Conservation (phyloP, 1,140 invertebrate species). For the Leptoteleia sp. region DNA sequence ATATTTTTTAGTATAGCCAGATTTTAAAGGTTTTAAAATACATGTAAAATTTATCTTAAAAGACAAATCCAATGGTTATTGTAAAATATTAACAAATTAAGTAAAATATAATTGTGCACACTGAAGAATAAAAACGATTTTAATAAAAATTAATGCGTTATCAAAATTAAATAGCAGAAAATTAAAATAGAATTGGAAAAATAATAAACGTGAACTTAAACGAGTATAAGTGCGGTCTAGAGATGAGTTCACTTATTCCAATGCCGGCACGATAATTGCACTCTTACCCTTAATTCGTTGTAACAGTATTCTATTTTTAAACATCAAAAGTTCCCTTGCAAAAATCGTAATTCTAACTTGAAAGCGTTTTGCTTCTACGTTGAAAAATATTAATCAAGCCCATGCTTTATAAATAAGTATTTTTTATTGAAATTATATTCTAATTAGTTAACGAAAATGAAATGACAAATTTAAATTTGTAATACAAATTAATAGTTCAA, state of each 20-base stretch:
- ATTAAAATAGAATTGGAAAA: not conserved
- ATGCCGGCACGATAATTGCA: not conserved
- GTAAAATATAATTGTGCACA: too few relatives aligned
- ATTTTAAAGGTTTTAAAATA: too few relatives aligned
- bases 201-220: not conserved
- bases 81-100: too few relatives aligned
- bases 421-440: too few relatives aligned
- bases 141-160: too few relatives aligned
- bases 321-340: not conserved
- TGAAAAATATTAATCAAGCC: not conserved
- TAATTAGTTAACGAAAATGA: too few relatives aligned
- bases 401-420: not conserved
- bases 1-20: too few relatives aligned
- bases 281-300: slow-evolving; percentile 19
- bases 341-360: not conserved
- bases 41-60: too few relatives aligned
- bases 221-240: not conserved
- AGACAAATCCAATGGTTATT: too few relatives aligned
- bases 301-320: slow-evolving; percentile 10
- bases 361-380: not conserved
- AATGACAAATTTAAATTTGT: not conserved
- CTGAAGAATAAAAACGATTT: too few relatives aligned
- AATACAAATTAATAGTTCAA: not conserved
- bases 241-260: not conserved
- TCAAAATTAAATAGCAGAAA: too few relatives aligned